Base-by-base conservation (phyloP, 2,888 invertebrate genomes). In the Villa cingulata region DNA sequence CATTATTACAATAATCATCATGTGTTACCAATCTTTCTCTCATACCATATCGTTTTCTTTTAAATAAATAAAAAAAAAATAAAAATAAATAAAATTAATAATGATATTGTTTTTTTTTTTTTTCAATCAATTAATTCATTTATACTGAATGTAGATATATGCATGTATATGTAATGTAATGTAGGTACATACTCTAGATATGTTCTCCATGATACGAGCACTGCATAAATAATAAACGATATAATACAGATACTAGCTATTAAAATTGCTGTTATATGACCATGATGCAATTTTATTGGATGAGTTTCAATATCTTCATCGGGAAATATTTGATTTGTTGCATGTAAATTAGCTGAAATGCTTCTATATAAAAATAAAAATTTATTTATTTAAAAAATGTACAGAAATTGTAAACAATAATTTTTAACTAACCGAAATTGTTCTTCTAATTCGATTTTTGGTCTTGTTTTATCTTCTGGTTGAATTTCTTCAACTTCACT, bases 1-100 rank as follows among this genome's bases (percentile, higher is more conserved):
- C 54, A 37, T 54, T 54, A 40, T 51, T 52, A 37, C 45, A 44
- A 37, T 47, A 51, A 41, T 53, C 53, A 18, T 56, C 56, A 44
- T 56, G 50, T 3, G 51, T 54, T 6, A 56, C 50, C 10, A 56
- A 34, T 18, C 53, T 41, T 43, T 54, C 53, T 27, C 56, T 20
- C 50, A 51, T 56, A 40, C 54, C 55, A 40, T 55, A 55, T 32
- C 51, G 47, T 37, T 48, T 44, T 42, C 51, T 51, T 16, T 3
- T 42, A 46, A 32, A 37, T 40, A 15, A 45, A 18, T 37, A 38
- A 43, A 23, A 29, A 4, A 16, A 17, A 44, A 15, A 19, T 37
- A n/a, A 36, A n/a, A 29, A 29, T 38, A n/a, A 29, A 29, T 38
- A 36, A 14, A n/a, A 38, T 9, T 32, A 29, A 19, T n/a, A 46